Evolutionary conservation across 2,888 invertebrate genomes (phyloP), one percentile per base, ranked within the genome.

Genomic region (Metacarcinus magister): DNA sequence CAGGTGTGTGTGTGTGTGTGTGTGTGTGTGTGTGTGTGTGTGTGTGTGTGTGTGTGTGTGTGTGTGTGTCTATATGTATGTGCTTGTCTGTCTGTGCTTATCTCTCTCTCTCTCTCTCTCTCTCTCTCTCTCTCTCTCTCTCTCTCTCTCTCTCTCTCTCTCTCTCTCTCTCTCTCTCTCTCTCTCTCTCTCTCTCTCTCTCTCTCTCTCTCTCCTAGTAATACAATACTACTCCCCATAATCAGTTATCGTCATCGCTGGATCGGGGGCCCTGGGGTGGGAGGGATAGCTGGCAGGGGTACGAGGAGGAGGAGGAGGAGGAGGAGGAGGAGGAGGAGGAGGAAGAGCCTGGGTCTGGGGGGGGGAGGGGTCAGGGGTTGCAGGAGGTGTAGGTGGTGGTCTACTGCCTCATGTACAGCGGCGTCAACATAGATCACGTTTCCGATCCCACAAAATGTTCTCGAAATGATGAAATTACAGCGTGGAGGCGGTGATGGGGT

Each of bases 91-190:
- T 32, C 13, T 82, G 89, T 10, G 39, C 32, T 19, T n/a, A 8
- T 82, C 82, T 82, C 82, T 82, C 82, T 82, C 82, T 82, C 82
- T 82, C 82, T 87, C 87, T n/a, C 28, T n/a, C n/a, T n/a, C 39
- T 32, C 89, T 89, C 89, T 89, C 28, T 60, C 89, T 39, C 39
- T 87, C 89, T 87, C 39, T 32, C 60, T 60, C 60, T 60, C 60
- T 60, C 60, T 60, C 60, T 60, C 60, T 60, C 60, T 60, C 60
- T 60, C 60, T 60, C 60, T 60, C 60, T 60, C 60, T 60, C 60
- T 60, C 60, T 60, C 39, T 87, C 44, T 44, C 44, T 92, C 92
- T 46, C 43, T 43, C 91, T 43, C 23, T 44, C 43, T n/a, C 23
- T 46, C n/a, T 44, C 28, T 39, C 0, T n/a, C 32, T n/a, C n/a